Percentiles rank a stretch among this genome's conserved stretches.
Evolutionary conservation across 2,797 vertebrate species (phyloP).

Genomic region (Phoxinus dragarum): DNA sequence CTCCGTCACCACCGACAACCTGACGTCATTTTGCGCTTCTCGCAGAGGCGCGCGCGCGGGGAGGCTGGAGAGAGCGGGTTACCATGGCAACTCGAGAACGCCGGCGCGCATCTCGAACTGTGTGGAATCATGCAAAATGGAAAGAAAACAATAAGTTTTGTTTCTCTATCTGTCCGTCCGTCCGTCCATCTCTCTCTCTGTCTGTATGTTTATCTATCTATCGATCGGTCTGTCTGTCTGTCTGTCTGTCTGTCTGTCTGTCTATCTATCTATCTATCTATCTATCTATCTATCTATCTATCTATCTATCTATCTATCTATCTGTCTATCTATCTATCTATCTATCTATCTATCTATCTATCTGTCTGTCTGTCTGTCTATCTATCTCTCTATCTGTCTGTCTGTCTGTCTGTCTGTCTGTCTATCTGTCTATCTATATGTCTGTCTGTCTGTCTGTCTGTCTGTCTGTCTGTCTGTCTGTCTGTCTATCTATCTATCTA

Average conservation of each 20-base stretch:
- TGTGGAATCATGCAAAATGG: background rate
- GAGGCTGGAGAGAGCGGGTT: constrained; percentile 43
- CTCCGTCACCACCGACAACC: constrained; percentile 68
- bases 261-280: rapidly evolving
- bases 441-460: background rate
- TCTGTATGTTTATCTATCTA: background rate
- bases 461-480: rapidly evolving
- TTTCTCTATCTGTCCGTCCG: rapidly evolving
- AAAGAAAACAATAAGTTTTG: background rate
- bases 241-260: background rate
- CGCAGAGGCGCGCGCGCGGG: constrained; percentile 19
- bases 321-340: background rate
- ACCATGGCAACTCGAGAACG: constrained; percentile 58
- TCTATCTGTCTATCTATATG: background rate
- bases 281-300: background rate
- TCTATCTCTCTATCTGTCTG: rapidly evolving
- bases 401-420: background rate
- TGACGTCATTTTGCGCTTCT: constrained; percentile 64
- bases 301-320: rapidly evolving
- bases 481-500: rapidly evolving
- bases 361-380: rapidly evolving
- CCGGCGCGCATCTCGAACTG: background rate
- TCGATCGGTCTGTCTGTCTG: background rate
- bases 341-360: background rate
- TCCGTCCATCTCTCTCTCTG: rapidly evolving